Base-by-base conservation (phyloP, 2,888 invertebrate genomes). In the Rhagophthalmus giganteus region DNA sequence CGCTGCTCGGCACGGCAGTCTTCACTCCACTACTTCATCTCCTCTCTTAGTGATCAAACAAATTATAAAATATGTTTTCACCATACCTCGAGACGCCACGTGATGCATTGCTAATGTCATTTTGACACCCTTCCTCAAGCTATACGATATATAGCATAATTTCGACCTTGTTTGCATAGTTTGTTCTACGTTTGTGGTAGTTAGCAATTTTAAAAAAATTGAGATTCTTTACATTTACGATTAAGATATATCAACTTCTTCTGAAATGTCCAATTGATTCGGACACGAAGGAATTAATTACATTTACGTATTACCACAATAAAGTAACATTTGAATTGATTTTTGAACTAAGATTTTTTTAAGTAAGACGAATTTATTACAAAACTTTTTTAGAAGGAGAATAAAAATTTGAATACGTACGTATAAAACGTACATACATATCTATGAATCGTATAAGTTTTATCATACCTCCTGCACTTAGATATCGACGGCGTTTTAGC, bases 41-140 rank as follows among this genome's bases (percentile, higher is more conserved):
- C 62, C 58, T 61, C 63, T 62, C 61, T 60, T 63, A 60, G 65
- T 67, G 71, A 74, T 74, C 72, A 73, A 73, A 73, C 72, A 73
- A 71, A 74, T 74, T 73, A 74, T 74, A 74, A 75, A 72, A 74
- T 71, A 72, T 71, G 70, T 67, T 67, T 50, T 40, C 48, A 46
- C 45, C 40, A 54, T 50, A 45, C 45, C 54, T 49, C 52, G 46
- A 44, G 54, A 57, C 52, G 49, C 49, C 57, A 40, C 52, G 58
- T 58, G 58, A 58, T 58, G 56, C 58, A 58, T 58, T 54, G 56
- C 58, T 58, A 58, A 58, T 58, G 56, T 47, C 52, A 45, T 41
- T 49, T 50, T 47, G 41, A 53, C 53, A 48, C 46, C 45, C 46
- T 49, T 51, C 45, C 27, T 38, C 47, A 47, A 46, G 40, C 53